Conservation (phyloP, 2,888 invertebrate species). For the Nematopogon swammerdamellus region DNA sequence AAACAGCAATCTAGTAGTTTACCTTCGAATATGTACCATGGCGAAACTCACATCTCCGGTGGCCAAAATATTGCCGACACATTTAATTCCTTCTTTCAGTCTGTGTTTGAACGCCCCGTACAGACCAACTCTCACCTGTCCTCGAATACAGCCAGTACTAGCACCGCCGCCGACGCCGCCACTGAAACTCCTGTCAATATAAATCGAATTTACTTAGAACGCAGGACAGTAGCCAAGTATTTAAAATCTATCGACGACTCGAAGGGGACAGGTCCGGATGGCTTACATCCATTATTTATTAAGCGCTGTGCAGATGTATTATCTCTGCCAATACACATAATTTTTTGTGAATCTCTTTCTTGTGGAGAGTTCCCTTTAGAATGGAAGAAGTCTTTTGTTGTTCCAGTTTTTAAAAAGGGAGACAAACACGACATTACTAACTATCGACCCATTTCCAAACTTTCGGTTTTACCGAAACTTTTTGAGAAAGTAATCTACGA, state of each 20-base stretch:
- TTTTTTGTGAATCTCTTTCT: not conserved
- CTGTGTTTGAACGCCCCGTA: not conserved
- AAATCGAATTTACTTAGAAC: not conserved
- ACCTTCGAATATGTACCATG: not conserved
- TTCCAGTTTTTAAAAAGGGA: constrained; percentile 1
- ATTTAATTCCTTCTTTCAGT: not conserved
- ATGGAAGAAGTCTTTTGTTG: not conserved
- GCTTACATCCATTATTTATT: not conserved
- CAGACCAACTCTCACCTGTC: not conserved
- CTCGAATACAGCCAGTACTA: not conserved
- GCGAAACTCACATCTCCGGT: not conserved
- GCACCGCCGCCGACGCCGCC: not conserved
- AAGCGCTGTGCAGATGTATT: not conserved
- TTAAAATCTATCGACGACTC: not conserved
- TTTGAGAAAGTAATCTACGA: constrained; percentile 1
- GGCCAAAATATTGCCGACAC: not conserved
- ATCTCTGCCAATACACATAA: not conserved
- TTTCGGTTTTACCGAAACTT: not conserved
- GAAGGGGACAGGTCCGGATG: not conserved
- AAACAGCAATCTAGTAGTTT: not conserved
- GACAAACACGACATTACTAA: not conserved
- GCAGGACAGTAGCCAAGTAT: not conserved
- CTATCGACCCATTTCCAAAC: constrained; percentile 1
- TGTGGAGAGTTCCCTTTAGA: not conserved
- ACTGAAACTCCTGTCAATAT: not conserved